Evolutionary conservation across 2,797 vertebrate genomes (phyloP), one percentile per base, ranked within the genome.

Genomic region (Chelon auratus): DNA sequence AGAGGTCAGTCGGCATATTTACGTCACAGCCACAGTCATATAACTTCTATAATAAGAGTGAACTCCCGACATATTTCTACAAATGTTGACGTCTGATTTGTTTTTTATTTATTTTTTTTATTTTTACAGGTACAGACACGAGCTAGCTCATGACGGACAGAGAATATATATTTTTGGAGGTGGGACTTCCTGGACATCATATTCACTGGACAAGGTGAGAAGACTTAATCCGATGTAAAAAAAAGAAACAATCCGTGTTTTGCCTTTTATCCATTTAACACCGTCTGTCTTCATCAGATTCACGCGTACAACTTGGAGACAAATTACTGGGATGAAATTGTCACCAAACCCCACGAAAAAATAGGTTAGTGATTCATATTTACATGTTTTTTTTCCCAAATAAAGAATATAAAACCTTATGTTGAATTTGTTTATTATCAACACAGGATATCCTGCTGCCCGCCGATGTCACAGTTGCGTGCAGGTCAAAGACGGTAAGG

Each of bases 401-500:
- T 42, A 4, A 48, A 11, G 1, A 0, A 5, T 61, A 69, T 24
- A 0, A 42, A 36, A 45, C 6, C 0, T 1, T 12, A 17, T 4
- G 3, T 52, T 53, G 0, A 79, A 3, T 52, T 20, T 1, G 58
- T 24, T 61, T n/a, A 5, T 33, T 9, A 0, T 72, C 9, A n/a
- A 50, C 22, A n/a, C 85, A 99, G 98, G 97, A 57, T 99, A 96
- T 88, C 97, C 97, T 74, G 95, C 97, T 71, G 96, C 97, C 55
- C 95, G 97, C 61, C 95, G 97, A 72, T 99, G 98, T 92, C 98
- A 99, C 85, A 99, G 98, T 83, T 98, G 97, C 81, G 97, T 99
- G 69, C 98, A 99, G 90, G 96, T 99, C 72, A 97, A 96, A 94
- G 94, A 96, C 17, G 97, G 97, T 98, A 92, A 95, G 94, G 0